These are phyloP conservation scores for Ceraclea dissimilis DNA, from an alignment of 2,888 invertebrate genomes.

Conservation along the genomic window DNA sequence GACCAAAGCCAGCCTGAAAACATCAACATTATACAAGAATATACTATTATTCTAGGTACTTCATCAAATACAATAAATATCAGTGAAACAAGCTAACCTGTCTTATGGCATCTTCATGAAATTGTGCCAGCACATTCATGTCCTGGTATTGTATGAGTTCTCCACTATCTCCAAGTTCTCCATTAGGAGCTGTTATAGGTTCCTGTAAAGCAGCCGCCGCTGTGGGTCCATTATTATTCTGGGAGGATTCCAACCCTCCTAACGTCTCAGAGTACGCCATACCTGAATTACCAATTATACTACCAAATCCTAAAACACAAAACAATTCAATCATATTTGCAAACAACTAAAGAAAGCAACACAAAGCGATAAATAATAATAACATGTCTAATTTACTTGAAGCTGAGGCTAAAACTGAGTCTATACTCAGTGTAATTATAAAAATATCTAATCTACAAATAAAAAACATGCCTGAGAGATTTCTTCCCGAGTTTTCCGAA, in stretches of 20 bases:
- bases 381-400: too few species aligned
- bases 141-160: constrained; percentile 43
- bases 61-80: too few species aligned
- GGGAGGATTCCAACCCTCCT: constrained; percentile 42
- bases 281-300: constrained; percentile 37
- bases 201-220: constrained; percentile 24
- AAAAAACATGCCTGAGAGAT: constrained; percentile 14
- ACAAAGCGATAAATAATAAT: too few species aligned
- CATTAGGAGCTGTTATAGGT: constrained; percentile 11
- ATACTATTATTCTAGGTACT: neutral
- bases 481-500: constrained; percentile 38
- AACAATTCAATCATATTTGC: neutral
- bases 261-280: constrained; percentile 42
- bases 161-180: constrained; percentile 30
- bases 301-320: constrained; percentile 30
- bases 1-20: constrained; percentile 60
- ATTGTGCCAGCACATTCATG: constrained; percentile 58
- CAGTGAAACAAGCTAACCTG: constrained; percentile 39
- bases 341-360: neutral
- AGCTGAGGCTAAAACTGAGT: too few species aligned
- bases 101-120: constrained; percentile 68
- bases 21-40: neutral
- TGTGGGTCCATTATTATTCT: constrained; percentile 15
- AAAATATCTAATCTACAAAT: too few species aligned
- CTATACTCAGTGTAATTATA: too few species aligned